Base-by-base conservation (phyloP, 2,113 vertebrate genomes). In the Gobio gobio region DNA sequence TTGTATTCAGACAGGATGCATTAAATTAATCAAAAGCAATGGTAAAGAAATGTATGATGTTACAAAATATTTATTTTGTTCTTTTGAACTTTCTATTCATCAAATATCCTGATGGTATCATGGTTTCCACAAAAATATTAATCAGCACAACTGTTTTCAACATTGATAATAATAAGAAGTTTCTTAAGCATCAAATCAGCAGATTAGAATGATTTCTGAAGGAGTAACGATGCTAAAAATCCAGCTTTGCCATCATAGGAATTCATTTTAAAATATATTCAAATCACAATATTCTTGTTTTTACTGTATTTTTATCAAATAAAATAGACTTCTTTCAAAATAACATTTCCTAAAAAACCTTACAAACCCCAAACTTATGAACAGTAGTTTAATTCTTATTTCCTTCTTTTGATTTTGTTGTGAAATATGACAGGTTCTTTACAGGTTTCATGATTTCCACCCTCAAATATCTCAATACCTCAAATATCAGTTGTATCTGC, bases 401-500 rank as follows among this genome's bases (percentile, higher is more conserved):
- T 51, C 63, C 8, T 66, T 33, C 14, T 0, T 18, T 66, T 66
- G 29, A 68, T 36, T 68, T 20, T 10, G 2, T 1, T 1, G 1
- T 68, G 64, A 68, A 66, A 3, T 20, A 20, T 36, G 2, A 18
- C 2, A 33, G 29, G 12, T 49, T 64, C 13, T 64, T 66, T 14
- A 68, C 29, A 36, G 3, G 29, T 40, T 40, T 40, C 64, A 51
- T 4, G 16, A 36, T 36, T 1, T 20, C 40, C 6, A 40, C 40
- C 40, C 40, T 40, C 40, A 40, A 40, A 40, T 40, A 40, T 40
- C 18, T 36, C 8, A 22, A 2, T 56, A 22, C 0, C 33, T 72
- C 68, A 74, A 73, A 73, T 74, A 74, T 49, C 22, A 24, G 43
- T n/a, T 73, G 12, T 14, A 74, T 74, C 43, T 47, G 18, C 70